phyloP scores from a whole-genome alignment of 2,797 vertebrate genomes.

The Chelonia mydas region DNA sequence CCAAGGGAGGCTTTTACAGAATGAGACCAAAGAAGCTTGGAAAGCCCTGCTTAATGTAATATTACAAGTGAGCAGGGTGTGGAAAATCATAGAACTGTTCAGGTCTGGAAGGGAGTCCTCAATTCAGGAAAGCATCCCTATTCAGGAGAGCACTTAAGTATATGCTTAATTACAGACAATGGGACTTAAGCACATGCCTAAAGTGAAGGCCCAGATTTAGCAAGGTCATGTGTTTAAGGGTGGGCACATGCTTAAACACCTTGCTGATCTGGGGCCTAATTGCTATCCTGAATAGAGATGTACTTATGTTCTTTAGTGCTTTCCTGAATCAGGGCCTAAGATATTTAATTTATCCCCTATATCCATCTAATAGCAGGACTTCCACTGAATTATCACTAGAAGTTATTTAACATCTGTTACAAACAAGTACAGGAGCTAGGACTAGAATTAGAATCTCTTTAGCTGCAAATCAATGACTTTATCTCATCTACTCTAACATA shows the following conservation, averaged over 20 bases:
- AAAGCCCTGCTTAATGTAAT: not conserved
- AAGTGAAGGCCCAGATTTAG: not conserved
- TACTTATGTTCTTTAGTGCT: not conserved
- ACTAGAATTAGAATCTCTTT: not conserved
- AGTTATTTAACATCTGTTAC: constrained; percentile 22
- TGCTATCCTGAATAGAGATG: not conserved
- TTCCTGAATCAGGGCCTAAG: not conserved
- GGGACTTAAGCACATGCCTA: not conserved
- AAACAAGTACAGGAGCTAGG: not conserved
- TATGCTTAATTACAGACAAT: not conserved
- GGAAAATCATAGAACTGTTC: not conserved
- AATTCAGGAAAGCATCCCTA: not conserved
- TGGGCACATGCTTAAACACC: not conserved
- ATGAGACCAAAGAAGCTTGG: not conserved
- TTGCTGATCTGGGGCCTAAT: not conserved
- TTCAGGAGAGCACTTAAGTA: not conserved
- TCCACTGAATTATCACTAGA: not conserved
- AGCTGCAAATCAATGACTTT: not conserved
- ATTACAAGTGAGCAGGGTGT: not conserved
- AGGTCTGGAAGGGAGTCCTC: not conserved
- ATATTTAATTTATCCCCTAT: not conserved
- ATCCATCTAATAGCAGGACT: constrained; percentile 17
- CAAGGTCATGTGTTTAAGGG: not conserved
- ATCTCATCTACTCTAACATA: not conserved
- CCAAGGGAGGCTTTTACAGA: not conserved